These are phyloP conservation scores for Trigoniulus corallinus DNA, from an alignment of 1,140 invertebrate genomes.

Conservation along the genomic window DNA sequence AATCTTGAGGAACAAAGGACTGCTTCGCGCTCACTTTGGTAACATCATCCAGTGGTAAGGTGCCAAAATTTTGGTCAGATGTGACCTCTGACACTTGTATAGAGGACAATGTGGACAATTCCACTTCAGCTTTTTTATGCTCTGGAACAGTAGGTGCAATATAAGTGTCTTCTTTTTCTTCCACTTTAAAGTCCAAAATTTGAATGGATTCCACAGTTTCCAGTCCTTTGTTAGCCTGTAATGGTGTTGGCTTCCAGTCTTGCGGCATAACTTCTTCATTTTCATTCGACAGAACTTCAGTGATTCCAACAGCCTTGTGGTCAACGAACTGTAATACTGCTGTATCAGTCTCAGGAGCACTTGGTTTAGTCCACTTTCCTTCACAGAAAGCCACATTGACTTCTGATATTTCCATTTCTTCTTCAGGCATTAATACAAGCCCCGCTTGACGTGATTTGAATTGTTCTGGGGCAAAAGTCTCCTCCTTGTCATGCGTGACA, in stretches of 20 bases:
- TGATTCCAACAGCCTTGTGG: background rate
- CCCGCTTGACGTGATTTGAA: too few relatives aligned
- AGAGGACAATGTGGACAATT: constrained; percentile 60
- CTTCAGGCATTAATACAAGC: too few relatives aligned
- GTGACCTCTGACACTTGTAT: constrained; percentile 65
- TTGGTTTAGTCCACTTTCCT: too few relatives aligned
- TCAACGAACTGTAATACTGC: too few relatives aligned
- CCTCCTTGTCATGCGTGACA: constrained; percentile 38
- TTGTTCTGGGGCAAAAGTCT: too few relatives aligned
- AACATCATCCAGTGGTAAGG: constrained; percentile 36
- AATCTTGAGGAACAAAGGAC: background rate
- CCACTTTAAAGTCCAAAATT: constrained; percentile 60
- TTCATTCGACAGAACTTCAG: background rate
- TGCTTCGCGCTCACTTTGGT: too few relatives aligned
- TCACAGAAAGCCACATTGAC: too few relatives aligned
- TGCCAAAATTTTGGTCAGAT: constrained; percentile 56
- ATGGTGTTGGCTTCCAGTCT: background rate
- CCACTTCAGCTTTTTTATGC: constrained; percentile 63
- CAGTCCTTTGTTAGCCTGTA: background rate
- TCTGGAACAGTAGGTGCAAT: too few relatives aligned
- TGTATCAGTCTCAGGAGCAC: too few relatives aligned
- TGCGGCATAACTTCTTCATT: background rate
- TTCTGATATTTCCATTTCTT: too few relatives aligned
- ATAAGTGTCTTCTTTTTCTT: too few relatives aligned
- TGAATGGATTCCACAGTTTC: constrained; percentile 15